Conservation (phyloP, 2,797 vertebrate species). For the Delichon dasypus region DNA sequence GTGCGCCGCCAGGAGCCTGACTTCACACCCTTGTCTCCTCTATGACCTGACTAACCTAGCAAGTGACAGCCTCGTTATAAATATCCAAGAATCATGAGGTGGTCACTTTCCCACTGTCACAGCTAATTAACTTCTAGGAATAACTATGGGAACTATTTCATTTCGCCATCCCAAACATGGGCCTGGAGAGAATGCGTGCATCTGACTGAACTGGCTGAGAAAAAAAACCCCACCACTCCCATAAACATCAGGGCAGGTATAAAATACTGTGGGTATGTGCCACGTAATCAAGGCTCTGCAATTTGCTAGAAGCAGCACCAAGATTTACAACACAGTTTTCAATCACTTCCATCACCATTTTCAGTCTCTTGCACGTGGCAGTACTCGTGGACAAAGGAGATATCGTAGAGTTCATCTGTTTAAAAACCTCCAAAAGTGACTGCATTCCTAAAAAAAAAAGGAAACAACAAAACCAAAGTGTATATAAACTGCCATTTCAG, state of each 20-base stretch:
- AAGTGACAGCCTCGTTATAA: slow-evolving; percentile 79
- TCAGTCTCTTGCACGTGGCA: background rate
- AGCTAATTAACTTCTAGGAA: slow-evolving; percentile 81
- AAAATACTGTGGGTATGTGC: background rate
- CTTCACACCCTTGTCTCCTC: slow-evolving; percentile 64
- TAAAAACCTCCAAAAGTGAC: background rate
- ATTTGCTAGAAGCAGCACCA: background rate
- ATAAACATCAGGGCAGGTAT: background rate
- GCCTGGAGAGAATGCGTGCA: background rate
- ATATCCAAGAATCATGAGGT: slow-evolving; percentile 74
- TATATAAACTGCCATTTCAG: background rate
- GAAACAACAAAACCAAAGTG: too few relatives aligned
- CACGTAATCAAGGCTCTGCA: background rate
- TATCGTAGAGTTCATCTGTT: background rate
- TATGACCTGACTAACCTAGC: slow-evolving; percentile 73
- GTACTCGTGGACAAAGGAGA: background rate
- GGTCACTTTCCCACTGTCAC: slow-evolving; percentile 84
- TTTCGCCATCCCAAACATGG: slow-evolving; percentile 60
- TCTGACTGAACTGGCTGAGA: slow-evolving; percentile 22
- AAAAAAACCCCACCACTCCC: background rate
- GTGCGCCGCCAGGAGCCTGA: slow-evolving; percentile 55
- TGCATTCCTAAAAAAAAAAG: background rate
- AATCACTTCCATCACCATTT: background rate
- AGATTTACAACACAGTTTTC: background rate
- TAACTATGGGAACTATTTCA: slow-evolving; percentile 78